Conservation (phyloP, 2,113 vertebrate species). For the Atherinomorus stipes region DNA sequence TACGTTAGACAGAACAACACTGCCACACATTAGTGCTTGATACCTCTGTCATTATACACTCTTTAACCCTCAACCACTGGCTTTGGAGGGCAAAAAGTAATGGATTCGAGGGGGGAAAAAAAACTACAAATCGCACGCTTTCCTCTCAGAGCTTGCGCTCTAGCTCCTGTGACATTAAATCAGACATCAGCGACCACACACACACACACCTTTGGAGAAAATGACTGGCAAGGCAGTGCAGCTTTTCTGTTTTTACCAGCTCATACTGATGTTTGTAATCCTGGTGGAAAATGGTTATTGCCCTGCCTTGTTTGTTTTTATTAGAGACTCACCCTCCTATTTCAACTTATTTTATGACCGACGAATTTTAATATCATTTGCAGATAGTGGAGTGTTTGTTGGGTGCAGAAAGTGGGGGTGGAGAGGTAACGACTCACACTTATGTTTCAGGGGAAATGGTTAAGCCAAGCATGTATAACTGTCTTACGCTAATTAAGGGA, state of each 20-base stretch:
- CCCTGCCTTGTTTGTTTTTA: slow-evolving; percentile 49
- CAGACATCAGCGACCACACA: slow-evolving; percentile 20
- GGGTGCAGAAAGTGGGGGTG: slow-evolving; percentile 24
- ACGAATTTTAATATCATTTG: slow-evolving; percentile 72
- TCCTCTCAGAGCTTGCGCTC: not conserved
- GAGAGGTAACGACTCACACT: slow-evolving; percentile 71
- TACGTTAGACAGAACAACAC: slow-evolving; percentile 75
- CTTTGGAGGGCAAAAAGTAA: slow-evolving; percentile 2
- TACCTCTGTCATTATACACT: slow-evolving; percentile 51
- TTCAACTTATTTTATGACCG: slow-evolving; percentile 41
- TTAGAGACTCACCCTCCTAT: slow-evolving; percentile 18
- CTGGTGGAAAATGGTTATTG: slow-evolving; percentile 24
- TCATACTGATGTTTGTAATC: slow-evolving; percentile 1
- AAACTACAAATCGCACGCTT: not conserved
- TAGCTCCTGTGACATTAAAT: not conserved
- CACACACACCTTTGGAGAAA: not conserved
- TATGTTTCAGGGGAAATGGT: slow-evolving; percentile 82
- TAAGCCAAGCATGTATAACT: slow-evolving; percentile 87
- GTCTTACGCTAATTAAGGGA: slow-evolving; percentile 84
- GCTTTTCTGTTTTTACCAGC: not conserved
- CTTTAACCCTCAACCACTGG: not conserved
- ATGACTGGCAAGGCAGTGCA: not conserved
- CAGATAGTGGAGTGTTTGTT: slow-evolving; percentile 46
- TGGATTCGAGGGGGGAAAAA: not conserved
- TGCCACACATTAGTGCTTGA: slow-evolving; percentile 45